These are phyloP conservation scores for Microctenopoma lineatum DNA, from an alignment of 2,797 vertebrate genomes.

Conservation along the genomic window DNA sequence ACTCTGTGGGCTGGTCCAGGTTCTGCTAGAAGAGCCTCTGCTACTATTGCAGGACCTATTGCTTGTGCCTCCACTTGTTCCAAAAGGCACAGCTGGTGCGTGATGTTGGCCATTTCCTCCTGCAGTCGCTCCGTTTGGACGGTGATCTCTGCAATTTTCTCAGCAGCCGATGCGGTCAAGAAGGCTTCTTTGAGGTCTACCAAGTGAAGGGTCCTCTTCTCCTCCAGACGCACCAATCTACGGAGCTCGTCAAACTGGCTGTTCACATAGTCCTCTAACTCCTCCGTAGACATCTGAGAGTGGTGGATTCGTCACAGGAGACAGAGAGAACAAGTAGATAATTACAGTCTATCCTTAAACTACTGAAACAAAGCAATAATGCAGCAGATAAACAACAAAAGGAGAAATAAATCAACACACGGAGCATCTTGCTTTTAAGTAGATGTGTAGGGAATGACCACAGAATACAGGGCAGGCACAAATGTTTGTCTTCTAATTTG, in stretches of 20 bases:
- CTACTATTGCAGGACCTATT: constrained; percentile 51
- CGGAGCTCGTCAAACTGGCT: constrained; percentile 87
- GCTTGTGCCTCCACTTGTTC: constrained; percentile 76
- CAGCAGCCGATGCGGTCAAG: constrained; percentile 85
- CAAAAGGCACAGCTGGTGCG: constrained; percentile 84
- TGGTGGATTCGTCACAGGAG: neutral
- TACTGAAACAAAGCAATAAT: constrained; percentile 15
- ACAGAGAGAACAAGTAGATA: neutral
- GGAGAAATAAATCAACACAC: constrained; percentile 2
- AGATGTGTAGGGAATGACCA: neutral
- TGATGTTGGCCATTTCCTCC: constrained; percentile 89
- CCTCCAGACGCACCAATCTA: constrained; percentile 84
- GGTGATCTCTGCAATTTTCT: constrained; percentile 86
- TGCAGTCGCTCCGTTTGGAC: constrained; percentile 85
- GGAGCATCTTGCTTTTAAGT: neutral
- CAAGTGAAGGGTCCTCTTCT: constrained; percentile 84
- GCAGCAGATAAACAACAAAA: neutral
- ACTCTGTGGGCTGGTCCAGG: constrained; percentile 50
- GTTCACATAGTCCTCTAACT: constrained; percentile 86
- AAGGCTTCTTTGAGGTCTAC: constrained; percentile 88
- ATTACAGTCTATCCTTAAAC: constrained; percentile 5
- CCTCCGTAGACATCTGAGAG: constrained; percentile 82
- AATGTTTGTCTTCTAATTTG: constrained; percentile 32
- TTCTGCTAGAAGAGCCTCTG: constrained; percentile 41
- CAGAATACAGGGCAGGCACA: neutral